phyloP scores from a whole-genome alignment of 1,140 invertebrate species.

The Solenopsis invicta region DNA sequence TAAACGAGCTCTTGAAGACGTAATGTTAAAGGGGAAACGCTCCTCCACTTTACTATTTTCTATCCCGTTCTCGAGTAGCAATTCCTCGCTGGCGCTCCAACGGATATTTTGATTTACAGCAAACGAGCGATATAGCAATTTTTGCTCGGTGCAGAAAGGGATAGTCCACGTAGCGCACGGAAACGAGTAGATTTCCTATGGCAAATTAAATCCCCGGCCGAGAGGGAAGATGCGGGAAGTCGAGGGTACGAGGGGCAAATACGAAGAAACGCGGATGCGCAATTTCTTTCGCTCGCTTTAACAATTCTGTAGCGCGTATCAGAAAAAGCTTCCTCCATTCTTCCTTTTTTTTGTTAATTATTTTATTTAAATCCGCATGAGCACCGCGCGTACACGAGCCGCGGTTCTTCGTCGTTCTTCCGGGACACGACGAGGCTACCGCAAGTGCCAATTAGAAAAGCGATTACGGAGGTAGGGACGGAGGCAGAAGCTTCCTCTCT shows the following conservation, averaged over 20 bases:
- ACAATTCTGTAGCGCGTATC: not conserved
- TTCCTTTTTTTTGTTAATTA: not conserved
- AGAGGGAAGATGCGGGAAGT: slow-evolving; percentile 40
- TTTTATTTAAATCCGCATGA: not conserved
- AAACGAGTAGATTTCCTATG: slow-evolving; percentile 76
- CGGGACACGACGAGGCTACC: not conserved
- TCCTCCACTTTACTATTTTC: slow-evolving; percentile 18
- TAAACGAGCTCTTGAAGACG: not conserved
- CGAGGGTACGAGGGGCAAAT: slow-evolving; percentile 43
- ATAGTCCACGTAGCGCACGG: slow-evolving; percentile 52
- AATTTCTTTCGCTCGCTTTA: slow-evolving; percentile 35
- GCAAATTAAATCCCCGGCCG: slow-evolving; percentile 73
- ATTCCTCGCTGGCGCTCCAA: not conserved
- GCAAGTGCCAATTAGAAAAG: slow-evolving; percentile 73
- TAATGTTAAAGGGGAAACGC: not conserved
- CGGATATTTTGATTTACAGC: slow-evolving; percentile 51
- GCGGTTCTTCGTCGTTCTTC: slow-evolving; percentile 17
- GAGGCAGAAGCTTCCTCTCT: slow-evolving; percentile 12
- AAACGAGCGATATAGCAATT: slow-evolving; percentile 4
- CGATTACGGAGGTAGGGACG: slow-evolving; percentile 59
- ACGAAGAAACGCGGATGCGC: not conserved
- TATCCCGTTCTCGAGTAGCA: not conserved
- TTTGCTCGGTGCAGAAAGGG: slow-evolving; percentile 37
- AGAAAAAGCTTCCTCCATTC: not conserved
- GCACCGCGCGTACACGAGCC: not conserved